Conservation (phyloP, 2,888 invertebrate species). For the Pheosia gnoma region DNA sequence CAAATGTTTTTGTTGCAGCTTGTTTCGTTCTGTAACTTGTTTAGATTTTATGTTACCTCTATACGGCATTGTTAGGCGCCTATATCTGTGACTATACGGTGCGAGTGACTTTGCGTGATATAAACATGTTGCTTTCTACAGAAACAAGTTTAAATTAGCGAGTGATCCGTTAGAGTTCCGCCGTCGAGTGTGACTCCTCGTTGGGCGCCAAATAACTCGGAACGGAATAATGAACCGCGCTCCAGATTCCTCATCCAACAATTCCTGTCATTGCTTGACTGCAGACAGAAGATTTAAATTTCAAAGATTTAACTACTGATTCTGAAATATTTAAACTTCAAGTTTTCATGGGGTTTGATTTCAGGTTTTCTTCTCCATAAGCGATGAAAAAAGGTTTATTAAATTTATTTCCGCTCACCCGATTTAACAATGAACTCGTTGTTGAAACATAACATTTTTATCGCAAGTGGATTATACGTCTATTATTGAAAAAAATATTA, state of each 20-base stretch:
- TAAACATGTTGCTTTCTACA: slow-evolving; percentile 52
- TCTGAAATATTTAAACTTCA: slow-evolving; percentile 32
- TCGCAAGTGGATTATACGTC: not conserved
- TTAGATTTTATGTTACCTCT: slow-evolving; percentile 70
- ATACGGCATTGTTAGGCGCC: slow-evolving; percentile 43
- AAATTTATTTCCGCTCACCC: too few species aligned
- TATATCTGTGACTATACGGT: slow-evolving; percentile 29
- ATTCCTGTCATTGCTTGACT: slow-evolving; percentile 61
- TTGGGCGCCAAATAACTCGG: slow-evolving; percentile 72
- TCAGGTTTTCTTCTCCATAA: not conserved
- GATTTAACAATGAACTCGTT: not conserved
- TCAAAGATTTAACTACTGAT: slow-evolving; percentile 49
- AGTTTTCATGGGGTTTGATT: slow-evolving; percentile 21
- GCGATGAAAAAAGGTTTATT: not conserved
- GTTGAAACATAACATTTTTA: not conserved
- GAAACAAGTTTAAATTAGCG: slow-evolving; percentile 50
- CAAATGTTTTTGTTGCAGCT: slow-evolving; percentile 83
- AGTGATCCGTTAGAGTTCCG: slow-evolving; percentile 64
- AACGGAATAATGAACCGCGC: slow-evolving; percentile 70
- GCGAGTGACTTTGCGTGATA: slow-evolving; percentile 31
- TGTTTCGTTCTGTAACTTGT: slow-evolving; percentile 72
- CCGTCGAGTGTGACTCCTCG: slow-evolving; percentile 56
- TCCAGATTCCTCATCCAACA: slow-evolving; percentile 68
- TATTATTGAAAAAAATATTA: slow-evolving; percentile 27
- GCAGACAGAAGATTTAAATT: slow-evolving; percentile 58